These are phyloP conservation scores for Leuciscus idus DNA, from an alignment of 2,113 vertebrate species.

Conservation along the genomic window DNA sequence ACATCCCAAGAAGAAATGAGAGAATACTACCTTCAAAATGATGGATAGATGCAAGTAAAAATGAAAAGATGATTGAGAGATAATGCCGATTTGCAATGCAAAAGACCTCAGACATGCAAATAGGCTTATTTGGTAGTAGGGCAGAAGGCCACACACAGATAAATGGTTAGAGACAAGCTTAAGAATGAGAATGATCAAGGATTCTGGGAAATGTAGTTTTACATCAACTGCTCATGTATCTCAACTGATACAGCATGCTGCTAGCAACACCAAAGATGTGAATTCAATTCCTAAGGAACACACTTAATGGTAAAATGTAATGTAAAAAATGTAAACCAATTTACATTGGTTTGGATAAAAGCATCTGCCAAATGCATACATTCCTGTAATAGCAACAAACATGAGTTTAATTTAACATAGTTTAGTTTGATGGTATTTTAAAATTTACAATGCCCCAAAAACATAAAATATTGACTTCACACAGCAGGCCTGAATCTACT, in stretches of 20 bases:
- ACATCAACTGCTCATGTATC: background rate
- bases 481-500: background rate
- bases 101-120: constrained; percentile 59
- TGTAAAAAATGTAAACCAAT: background rate
- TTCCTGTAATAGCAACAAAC: background rate
- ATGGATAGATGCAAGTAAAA: background rate
- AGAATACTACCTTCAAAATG: background rate
- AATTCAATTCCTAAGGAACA: background rate
- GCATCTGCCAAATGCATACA: background rate
- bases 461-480: too few relatives aligned
- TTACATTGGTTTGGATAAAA: background rate
- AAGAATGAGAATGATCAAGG: background rate
- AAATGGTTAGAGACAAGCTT: background rate
- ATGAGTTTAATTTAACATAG: background rate
- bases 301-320: background rate
- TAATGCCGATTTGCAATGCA: constrained; percentile 61
- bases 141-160: constrained; percentile 2
- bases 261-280: background rate
- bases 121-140: constrained; percentile 16
- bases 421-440: background rate
- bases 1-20: background rate
- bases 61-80: constrained; percentile 25
- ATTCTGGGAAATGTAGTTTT: constrained; percentile 46
- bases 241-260: background rate
- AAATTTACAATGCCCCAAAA: background rate